These are phyloP conservation scores for Raja brachyura DNA, from an alignment of 2,113 vertebrate species.

Conservation along the genomic window DNA sequence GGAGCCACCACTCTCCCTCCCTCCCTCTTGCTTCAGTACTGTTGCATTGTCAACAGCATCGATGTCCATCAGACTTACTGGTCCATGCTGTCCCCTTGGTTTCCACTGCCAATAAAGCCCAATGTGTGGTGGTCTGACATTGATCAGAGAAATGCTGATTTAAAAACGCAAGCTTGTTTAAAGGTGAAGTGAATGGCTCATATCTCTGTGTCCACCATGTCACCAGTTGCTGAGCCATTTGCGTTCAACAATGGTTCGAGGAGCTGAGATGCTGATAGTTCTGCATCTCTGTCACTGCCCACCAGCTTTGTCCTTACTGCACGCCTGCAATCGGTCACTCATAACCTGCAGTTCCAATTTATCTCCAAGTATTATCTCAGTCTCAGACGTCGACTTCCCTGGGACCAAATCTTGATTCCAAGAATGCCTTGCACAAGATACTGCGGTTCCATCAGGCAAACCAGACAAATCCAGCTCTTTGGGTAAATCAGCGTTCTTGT, in stretches of 20 bases:
- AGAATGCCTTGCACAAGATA: not conserved
- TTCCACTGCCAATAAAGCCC: conserved; percentile 15
- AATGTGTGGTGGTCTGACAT: conserved; percentile 55
- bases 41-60: conserved; percentile 46
- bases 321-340: not conserved
- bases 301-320: not conserved
- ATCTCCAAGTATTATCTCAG: conserved; percentile 2
- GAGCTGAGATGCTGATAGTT: conserved; percentile 3
- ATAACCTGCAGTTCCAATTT: conserved; percentile 28
- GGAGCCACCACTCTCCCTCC: conserved; percentile 50
- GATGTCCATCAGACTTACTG: conserved; percentile 37
- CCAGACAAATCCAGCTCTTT: conserved; percentile 1
- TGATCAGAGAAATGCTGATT: conserved; percentile 64
- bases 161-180: conserved; percentile 80
- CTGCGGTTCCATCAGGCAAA: not conserved
- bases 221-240: conserved; percentile 43
- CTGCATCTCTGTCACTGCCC: not conserved
- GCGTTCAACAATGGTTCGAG: conserved; percentile 9
- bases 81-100: not conserved
- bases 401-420: not conserved
- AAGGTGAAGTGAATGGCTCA: conserved; percentile 70
- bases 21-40: not conserved
- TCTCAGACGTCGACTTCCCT: not conserved
- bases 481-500: not conserved
- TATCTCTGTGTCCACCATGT: conserved; percentile 53